Conservation (phyloP, 2,888 invertebrate species). For the Eulithis prunata region DNA sequence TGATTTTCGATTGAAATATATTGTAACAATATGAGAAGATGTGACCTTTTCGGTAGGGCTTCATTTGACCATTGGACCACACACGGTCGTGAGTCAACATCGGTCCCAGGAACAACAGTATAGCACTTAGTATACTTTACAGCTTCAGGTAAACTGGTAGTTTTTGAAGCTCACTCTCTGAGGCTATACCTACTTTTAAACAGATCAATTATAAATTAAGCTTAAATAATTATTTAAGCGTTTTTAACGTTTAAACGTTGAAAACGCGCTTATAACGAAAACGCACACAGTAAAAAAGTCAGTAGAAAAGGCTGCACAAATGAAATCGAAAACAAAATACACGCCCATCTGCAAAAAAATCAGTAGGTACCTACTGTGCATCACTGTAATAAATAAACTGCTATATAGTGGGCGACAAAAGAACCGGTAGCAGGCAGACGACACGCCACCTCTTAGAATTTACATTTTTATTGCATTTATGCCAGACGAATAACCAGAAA, state of each 20-base stretch:
- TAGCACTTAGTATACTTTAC: conserved; percentile 80
- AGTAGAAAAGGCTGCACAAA: conserved; percentile 20
- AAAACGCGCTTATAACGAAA: too few species aligned
- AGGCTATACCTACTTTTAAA: conserved; percentile 15
- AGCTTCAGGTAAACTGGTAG: conserved; percentile 74
- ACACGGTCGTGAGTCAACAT: conserved; percentile 78
- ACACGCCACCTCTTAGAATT: conserved; percentile 56
- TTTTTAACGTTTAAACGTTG: too few species aligned
- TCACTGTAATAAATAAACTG: conserved; percentile 29
- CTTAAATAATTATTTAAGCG: not conserved
- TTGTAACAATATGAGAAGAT: conserved; percentile 39
- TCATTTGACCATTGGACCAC: conserved; percentile 68
- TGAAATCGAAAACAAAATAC: conserved; percentile 28
- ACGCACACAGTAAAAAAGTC: not conserved
- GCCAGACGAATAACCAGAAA: conserved; percentile 27
- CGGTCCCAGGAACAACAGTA: conserved; percentile 79
- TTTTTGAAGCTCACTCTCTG: conserved; percentile 63
- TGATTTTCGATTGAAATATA: conserved; percentile 52
- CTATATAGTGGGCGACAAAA: conserved; percentile 51
- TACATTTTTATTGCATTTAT: conserved; percentile 68
- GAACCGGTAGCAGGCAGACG: conserved; percentile 60
- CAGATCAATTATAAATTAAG: not conserved
- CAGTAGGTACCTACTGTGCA: conserved; percentile 21
- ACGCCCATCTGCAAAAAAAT: conserved; percentile 29
- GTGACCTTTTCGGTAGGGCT: conserved; percentile 36